These are phyloP conservation scores for Drosophila ohnishii DNA, from an alignment of 1,140 invertebrate species.

Conservation along the genomic window DNA sequence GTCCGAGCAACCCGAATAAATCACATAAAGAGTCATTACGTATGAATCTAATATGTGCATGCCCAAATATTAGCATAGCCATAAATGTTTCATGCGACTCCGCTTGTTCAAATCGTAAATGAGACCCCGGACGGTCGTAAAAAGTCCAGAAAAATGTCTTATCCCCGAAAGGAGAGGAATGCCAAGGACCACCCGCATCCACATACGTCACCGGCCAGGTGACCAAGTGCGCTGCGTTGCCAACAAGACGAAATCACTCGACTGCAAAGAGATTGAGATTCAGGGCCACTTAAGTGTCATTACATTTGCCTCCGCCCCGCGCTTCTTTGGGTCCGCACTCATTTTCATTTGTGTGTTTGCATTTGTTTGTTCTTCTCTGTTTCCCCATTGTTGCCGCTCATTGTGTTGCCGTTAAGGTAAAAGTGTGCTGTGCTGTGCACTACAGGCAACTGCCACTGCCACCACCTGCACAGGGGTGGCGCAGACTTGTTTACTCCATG, in stretches of 20 bases:
- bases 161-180: slow-evolving; percentile 8
- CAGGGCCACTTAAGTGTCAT: slow-evolving; percentile 68
- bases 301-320: slow-evolving; percentile 32
- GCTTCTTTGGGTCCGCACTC: slow-evolving; percentile 32
- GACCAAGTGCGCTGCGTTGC: slow-evolving; percentile 25
- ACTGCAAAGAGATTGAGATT: slow-evolving; percentile 75
- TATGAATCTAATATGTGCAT: slow-evolving; percentile 19
- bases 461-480: slow-evolving; percentile 7
- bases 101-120: slow-evolving; percentile 15
- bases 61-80: slow-evolving; percentile 22
- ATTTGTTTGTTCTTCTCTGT: slow-evolving; percentile 10
- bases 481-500: slow-evolving; percentile 16
- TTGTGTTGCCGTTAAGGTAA: slow-evolving; percentile 44
- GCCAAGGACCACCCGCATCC: slow-evolving; percentile 9
- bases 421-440: slow-evolving; percentile 18
- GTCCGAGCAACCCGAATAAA: slow-evolving; percentile 1
- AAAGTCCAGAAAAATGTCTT: slow-evolving; percentile 12
- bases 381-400: slow-evolving; percentile 19
- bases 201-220: slow-evolving; percentile 43
- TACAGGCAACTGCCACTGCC: not conserved
- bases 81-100: slow-evolving; percentile 28
- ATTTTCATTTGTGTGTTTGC: slow-evolving; percentile 50
- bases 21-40: slow-evolving; percentile 4
- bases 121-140: slow-evolving; percentile 27
- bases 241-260: slow-evolving; percentile 63